Evolutionary conservation across 2,113 vertebrate species (phyloP), one percentile per base, ranked within the genome.

Genomic region (Mastomys natalensis): DNA sequence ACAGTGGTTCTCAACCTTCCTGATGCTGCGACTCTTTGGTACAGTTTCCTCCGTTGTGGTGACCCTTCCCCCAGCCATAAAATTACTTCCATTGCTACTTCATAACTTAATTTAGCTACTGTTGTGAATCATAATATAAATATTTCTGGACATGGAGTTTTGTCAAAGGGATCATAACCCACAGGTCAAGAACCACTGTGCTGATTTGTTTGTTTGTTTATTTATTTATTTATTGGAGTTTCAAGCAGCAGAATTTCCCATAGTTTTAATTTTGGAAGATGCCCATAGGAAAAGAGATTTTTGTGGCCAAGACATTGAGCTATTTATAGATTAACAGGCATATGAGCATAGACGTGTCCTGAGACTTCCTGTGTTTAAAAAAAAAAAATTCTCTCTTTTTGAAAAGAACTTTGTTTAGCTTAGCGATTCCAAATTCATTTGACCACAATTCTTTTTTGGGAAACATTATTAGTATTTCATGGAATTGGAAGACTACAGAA

Each of bases 321-420:
- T 95, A 74, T 96, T 97, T 97, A 87, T 93, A 97, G 90, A 68
- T 94, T 93, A 81, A 92, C n/a, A 77, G 43, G 64, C 74, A 89
- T 81, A 66, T 92, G 88, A 92, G 76, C 64, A 90, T 48, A 70
- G 90, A 77, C 66, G 91, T 95, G 48, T 92, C 96, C 60, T 81
- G 66, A 96, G 86, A 95, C 66, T 96, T 96, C 89, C 95, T 95
- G 87, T 95, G 87, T 76, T 91, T 95, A 15, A 58, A 88, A 78
- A 45, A 64, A n/a, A 60, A 43, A 81, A 60, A 58, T 15, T 40
- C 5, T 68, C 10, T 31, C 12, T 62, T 62, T 43, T 40, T 51
- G 17, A 19, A 24, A 74, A 16, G 17, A 90, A 91, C 62, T 95
- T 90, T 95, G 87, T 96, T 97, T 97, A 92, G 84, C 76, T 93